Percentiles rank a stretch among this genome's conserved stretches.
phyloP scores from a whole-genome alignment of 2,888 invertebrate species.

The Eupithecia dodoneata region DNA sequence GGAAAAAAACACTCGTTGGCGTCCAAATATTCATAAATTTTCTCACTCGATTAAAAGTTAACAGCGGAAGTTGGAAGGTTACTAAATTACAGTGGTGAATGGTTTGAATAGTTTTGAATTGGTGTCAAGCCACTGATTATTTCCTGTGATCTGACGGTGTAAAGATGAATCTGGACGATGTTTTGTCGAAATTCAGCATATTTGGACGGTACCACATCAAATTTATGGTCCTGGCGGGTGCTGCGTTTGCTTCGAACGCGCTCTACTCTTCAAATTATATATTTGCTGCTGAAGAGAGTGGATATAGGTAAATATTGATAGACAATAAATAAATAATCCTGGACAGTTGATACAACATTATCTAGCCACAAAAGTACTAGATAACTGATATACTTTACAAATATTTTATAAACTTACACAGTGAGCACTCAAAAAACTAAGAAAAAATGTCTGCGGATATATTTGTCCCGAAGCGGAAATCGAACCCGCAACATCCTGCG shows the following conservation, averaged over 20 bases:
- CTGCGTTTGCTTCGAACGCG: slow-evolving; percentile 85
- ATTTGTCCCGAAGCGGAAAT: neutral
- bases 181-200: slow-evolving; percentile 75
- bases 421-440: too few relatives aligned
- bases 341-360: too few relatives aligned
- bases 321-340: too few relatives aligned
- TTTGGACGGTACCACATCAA: slow-evolving; percentile 84
- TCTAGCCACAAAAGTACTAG: too few relatives aligned
- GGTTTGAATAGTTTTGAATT: neutral
- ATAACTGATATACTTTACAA: too few relatives aligned
- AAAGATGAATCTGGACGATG: slow-evolving; percentile 63
- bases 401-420: too few relatives aligned
- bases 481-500: neutral
- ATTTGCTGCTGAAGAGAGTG: slow-evolving; percentile 85
- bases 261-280: slow-evolving; percentile 85
- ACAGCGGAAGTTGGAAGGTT: slow-evolving; percentile 17
- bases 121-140: neutral
- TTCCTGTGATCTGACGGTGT: slow-evolving; percentile 8
- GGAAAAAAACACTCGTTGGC: neutral
- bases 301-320: slow-evolving; percentile 71
- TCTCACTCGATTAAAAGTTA: neutral
- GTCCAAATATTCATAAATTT: neutral
- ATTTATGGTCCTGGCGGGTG: slow-evolving; percentile 79
- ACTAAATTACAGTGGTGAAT: neutral
- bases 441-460: neutral